Evolutionary conservation across 2,113 vertebrate genomes (phyloP), one percentile per base, ranked within the genome.

Genomic region (Pseudonaja textilis): DNA sequence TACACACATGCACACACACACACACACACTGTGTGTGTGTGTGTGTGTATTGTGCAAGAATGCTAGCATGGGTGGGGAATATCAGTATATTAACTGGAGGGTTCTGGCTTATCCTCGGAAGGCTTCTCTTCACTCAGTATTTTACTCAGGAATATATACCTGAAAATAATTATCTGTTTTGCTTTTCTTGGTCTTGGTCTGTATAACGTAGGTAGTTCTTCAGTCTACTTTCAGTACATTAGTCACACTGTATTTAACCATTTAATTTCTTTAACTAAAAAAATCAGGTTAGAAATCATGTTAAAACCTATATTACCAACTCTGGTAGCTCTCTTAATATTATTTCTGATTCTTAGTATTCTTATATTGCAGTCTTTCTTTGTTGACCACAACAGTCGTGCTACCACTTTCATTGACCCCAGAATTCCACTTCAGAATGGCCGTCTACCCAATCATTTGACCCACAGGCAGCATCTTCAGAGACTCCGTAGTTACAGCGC

Each of bases 381-480:
- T 50, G 99, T 99, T 95, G 99, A 99, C 97, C 99, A 99, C 98
- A 99, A 99, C 92, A 99, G 99, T 94, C 98, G 99, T 94, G 99
- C 99, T 3, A 99, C 99, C 3, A 99, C 99, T 69, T 99, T 99
- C 96, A 99, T 99, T 26, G 99, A 99, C 95, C 99, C 99, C 93
- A 98, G 99, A 94, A 99, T 99, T 95, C 99, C 99, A 0, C 98
- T 99, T 95, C 99, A 99, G 97, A 99, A 98, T 0, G 98, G 98
- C 5, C 98, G 98, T 14, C 98, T 99, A 93, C 99, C 99, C 0
- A 99, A 98, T 64, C 98, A 99, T 92, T 97, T 99, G 86, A 99
- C 99, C 10, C 99, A 99, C 94, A 97, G 98, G n/a, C 99, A 99
- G 25, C 99, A 99, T 64, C 98, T 99, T 85, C 99, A 99, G 97